Evolutionary conservation across 37 sponge, comb jelly and placozoan genomes (phyloP), one percentile per base, ranked within the genome.

Genomic region (Diacarnus erythraeanus): DNA sequence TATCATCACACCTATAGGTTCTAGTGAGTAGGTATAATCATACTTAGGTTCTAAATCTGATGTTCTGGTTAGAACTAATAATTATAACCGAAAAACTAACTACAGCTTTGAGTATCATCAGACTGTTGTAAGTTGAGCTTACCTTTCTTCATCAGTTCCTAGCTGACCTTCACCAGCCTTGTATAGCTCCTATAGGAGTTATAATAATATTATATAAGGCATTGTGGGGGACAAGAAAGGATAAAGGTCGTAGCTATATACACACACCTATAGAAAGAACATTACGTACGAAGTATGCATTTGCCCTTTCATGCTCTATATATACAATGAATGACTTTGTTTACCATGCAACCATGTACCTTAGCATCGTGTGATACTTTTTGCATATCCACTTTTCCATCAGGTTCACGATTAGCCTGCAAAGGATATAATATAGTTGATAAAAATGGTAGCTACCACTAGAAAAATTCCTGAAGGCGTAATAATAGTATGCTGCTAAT

Each of bases 131-230:
- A n/a, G n/a, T n/a, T n/a, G n/a, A 9, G 17, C 83, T 82, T 54
- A 82, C 83, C 22, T 42, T 18, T 64, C 79, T 60, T 94, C 94
- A 42, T 94, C 91, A 30, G 94, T 94, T 72, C 94, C 94, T 88
- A 77, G 80, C n/a, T 71, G 29, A 15, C 80, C 88, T 64, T 94
- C 94, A 42, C 94, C 94, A 71, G 94, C 94, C 17, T 94, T 40
- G 59, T 91, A 94, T 23, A 94, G 77, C 8, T 64, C 84, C 88
- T 93, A 39, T 29, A 23, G 30, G 3, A 8, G n/a, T n/a, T n/a
- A n/a, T n/a, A n/a, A n/a, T n/a, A n/a, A n/a, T n/a, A n/a, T n/a
- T n/a, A n/a, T n/a, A n/a, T n/a, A n/a, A n/a, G n/a, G n/a, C n/a
- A n/a, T n/a, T n/a, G n/a, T n/a, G n/a, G n/a, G n/a, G n/a, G n/a